Conservation (phyloP, 2,113 vertebrate species). For the Cyprichromis sp. region DNA sequence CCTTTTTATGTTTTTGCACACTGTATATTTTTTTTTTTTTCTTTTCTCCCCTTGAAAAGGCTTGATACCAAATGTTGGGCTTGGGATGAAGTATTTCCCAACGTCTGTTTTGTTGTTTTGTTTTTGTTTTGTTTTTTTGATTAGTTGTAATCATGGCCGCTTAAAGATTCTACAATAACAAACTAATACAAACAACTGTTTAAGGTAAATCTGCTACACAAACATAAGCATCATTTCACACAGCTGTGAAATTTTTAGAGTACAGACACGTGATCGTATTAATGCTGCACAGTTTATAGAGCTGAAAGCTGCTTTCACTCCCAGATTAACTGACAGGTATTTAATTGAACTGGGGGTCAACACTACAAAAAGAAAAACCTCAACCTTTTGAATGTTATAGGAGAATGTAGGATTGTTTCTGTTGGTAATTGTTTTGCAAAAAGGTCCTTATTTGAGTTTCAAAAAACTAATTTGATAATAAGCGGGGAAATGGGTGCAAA, state of each 20-base stretch:
- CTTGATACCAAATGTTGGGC: conserved; percentile 40
- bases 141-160: not conserved
- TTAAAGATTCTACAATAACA: not conserved
- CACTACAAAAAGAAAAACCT: not conserved
- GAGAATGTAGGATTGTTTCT: not conserved
- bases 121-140: not conserved
- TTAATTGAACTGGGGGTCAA: not conserved
- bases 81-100: not conserved
- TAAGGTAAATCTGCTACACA: not conserved
- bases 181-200: not conserved
- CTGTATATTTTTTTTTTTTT: not conserved
- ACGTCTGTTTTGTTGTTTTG: not conserved
- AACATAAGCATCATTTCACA: not conserved
- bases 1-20: conserved; percentile 36
- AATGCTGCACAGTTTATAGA: not conserved
- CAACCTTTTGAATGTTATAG: not conserved
- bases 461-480: not conserved
- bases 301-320: not conserved
- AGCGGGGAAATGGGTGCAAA: not conserved
- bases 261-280: not conserved
- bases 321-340: not conserved
- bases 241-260: not conserved
- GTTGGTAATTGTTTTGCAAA: not conserved
- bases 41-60: not conserved
- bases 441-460: not conserved